Percentiles rank a stretch among this genome's conserved stretches.
Conservation (phyloP, 2,113 vertebrate genomes). For the Thryonomys swinderianus region DNA sequence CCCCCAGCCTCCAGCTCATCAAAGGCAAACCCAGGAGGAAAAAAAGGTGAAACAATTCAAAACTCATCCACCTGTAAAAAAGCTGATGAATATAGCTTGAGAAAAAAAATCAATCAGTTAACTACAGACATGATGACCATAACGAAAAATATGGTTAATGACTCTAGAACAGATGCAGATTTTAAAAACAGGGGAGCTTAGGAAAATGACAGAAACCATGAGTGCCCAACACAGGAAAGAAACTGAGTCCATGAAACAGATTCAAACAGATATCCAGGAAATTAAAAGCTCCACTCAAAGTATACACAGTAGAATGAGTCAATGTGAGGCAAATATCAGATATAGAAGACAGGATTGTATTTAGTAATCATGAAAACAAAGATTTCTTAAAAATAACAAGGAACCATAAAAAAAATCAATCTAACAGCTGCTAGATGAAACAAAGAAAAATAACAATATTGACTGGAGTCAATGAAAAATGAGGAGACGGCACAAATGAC, state of each 20-base stretch:
- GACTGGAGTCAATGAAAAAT: neutral
- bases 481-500: neutral
- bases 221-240: neutral
- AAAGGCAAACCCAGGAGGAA: too few relatives aligned
- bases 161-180: neutral
- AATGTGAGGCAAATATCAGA: neutral
- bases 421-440: neutral
- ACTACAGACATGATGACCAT: neutral
- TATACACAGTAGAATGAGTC: neutral
- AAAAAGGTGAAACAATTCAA: too few relatives aligned
- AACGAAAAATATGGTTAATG: neutral
- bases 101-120: neutral
- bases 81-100: too few relatives aligned
- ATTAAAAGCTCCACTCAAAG: neutral
- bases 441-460: neutral
- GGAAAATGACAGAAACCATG: neutral
- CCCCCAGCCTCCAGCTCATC: too few relatives aligned
- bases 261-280: neutral
- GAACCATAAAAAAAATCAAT: neutral
- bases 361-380: neutral
- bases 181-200: neutral
- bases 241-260: neutral
- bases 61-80: too few relatives aligned
- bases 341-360: neutral
- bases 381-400: neutral